phyloP scores from a whole-genome alignment of 2,113 vertebrate genomes.

The Scomber scombrus region DNA sequence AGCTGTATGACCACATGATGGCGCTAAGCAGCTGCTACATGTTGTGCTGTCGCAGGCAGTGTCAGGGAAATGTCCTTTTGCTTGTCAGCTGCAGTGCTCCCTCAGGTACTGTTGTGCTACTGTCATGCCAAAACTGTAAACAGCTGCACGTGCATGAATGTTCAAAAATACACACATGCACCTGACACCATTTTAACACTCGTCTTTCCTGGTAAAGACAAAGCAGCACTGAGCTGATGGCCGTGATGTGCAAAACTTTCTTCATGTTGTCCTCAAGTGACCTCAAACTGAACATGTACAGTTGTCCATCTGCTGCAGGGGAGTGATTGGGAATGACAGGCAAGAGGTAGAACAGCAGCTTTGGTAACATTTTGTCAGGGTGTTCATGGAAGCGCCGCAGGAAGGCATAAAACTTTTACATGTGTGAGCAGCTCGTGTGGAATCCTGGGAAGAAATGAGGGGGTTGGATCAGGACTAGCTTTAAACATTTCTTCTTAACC shows the following conservation, averaged over 20 bases:
- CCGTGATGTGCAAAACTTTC: not conserved
- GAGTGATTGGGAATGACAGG: slow-evolving; percentile 33
- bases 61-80: not conserved
- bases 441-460: not conserved
- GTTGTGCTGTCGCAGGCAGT: not conserved
- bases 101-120: not conserved
- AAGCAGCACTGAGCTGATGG: not conserved
- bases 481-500: slow-evolving; percentile 4
- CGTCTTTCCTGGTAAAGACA: not conserved
- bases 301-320: slow-evolving; percentile 27
- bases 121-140: not conserved
- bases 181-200: not conserved
- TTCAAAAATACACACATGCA: not conserved
- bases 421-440: not conserved
- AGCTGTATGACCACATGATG: slow-evolving; percentile 51
- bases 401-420: slow-evolving; percentile 37
- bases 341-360: slow-evolving; percentile 19
- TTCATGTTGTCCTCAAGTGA: slow-evolving; percentile 1
- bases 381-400: slow-evolving; percentile 3
- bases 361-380: slow-evolving; percentile 36
- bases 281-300: slow-evolving; percentile 29
- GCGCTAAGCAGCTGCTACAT: slow-evolving; percentile 31
- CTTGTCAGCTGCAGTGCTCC: slow-evolving; percentile 4
- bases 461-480: not conserved
- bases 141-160: not conserved